phyloP scores from a whole-genome alignment of 2,113 vertebrate species.

The Rhinopomastus cyanomelas region DNA sequence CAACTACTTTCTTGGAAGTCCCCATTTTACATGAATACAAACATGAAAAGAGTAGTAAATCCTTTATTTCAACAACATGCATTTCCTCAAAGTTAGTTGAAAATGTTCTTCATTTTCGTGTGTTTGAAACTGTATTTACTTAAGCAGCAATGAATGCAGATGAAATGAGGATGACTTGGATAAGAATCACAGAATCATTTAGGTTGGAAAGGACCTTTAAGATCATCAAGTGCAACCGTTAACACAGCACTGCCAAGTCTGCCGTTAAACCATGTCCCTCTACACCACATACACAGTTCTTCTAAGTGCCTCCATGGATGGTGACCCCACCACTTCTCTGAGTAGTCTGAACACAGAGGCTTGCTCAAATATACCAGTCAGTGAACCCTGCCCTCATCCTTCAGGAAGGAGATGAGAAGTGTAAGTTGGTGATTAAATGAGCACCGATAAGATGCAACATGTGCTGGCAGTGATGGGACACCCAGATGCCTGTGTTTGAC shows the following conservation, averaged over 20 bases:
- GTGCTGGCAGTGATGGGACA: neutral
- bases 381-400: neutral
- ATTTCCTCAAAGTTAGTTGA: neutral
- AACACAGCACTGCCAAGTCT: neutral
- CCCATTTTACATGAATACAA: neutral
- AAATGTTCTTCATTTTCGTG: neutral
- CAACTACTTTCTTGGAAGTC: neutral
- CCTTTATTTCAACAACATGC: neutral
- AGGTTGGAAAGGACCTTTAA: neutral
- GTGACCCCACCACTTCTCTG: neutral
- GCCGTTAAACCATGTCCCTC: neutral
- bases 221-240: neutral
- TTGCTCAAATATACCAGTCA: neutral
- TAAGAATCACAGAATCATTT: neutral
- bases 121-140: neutral
- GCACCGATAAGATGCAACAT: accelerated
- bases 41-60: neutral
- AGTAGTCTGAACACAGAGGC: neutral
- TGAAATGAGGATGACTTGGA: neutral
- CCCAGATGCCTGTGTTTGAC: accelerated
- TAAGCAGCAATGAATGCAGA: neutral
- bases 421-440: neutral
- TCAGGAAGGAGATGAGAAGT: neutral
- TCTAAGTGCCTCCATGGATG: neutral
- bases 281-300: neutral